Conservation (phyloP, 2,797 vertebrate species). For the Varecia variegata region DNA sequence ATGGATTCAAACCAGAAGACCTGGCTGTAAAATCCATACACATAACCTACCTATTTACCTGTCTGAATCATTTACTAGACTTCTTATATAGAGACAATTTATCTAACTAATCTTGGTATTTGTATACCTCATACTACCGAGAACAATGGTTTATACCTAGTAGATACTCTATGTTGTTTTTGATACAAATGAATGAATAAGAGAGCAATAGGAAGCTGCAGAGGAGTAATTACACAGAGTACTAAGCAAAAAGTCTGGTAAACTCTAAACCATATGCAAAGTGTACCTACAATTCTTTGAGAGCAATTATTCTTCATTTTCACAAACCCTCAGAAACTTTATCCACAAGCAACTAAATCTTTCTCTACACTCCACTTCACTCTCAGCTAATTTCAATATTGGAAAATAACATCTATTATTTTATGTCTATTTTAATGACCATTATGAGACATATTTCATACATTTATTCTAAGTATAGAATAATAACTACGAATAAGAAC, state of each 20-base stretch:
- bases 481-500: constrained; percentile 9
- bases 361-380: background rate
- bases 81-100: background rate
- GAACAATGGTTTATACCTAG: background rate
- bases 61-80: background rate
- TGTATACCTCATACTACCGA: background rate
- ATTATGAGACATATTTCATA: background rate
- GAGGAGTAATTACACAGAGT: background rate
- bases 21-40: background rate
- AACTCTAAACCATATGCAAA: constrained; percentile 20
- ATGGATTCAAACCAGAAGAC: background rate
- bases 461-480: constrained; percentile 27
- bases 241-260: background rate
- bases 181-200: constrained; percentile 6
- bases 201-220: background rate
- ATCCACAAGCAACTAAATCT: background rate
- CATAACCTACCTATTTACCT: background rate
- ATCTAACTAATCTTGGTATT: background rate
- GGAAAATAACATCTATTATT: background rate
- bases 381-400: constrained; percentile 6
- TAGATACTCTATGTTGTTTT: background rate
- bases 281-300: background rate
- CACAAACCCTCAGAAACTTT: constrained; percentile 23
- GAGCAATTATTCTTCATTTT: constrained; percentile 29
- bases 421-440: background rate